A percentile compares a stretch with the other conserved stretches of the same genome.
phyloP scores from a whole-genome alignment of 2,888 invertebrate genomes.

The Pinctada fucata region DNA sequence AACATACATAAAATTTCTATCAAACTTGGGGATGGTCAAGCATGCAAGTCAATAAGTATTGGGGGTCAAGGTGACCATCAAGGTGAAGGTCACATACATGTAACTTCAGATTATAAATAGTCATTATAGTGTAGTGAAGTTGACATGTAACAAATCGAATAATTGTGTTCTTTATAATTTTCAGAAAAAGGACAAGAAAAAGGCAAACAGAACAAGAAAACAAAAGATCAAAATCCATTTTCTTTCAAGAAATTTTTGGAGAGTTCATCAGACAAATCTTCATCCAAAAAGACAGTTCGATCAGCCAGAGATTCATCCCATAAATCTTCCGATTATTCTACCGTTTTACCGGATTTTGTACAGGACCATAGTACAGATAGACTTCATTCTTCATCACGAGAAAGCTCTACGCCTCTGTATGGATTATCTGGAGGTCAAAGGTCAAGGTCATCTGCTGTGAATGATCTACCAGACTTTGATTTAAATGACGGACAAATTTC shows the following conservation, averaged over 20 bases:
- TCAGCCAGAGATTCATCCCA: constrained; percentile 8
- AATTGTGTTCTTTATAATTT: not conserved
- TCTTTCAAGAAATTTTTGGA: constrained; percentile 75
- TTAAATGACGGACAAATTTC: not conserved
- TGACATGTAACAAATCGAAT: not conserved
- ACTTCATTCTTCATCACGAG: no score
- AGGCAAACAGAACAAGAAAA: constrained; percentile 53
- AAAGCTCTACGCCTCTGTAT: no score
- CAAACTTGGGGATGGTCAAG: no score
- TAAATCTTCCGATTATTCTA: constrained; percentile 63
- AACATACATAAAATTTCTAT: no score
- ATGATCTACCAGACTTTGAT: not conserved
- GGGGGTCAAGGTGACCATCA: no score
- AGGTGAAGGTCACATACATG: no score
- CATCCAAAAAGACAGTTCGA: constrained; percentile 31
- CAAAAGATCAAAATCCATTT: constrained; percentile 72
- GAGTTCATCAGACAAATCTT: constrained; percentile 35
- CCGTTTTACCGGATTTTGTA: constrained; percentile 75
- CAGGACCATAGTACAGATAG: constrained; percentile 68
- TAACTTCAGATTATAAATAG: no score
- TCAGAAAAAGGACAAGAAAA: constrained; percentile 6
- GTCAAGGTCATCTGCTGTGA: not conserved
- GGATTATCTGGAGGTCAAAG: not conserved
- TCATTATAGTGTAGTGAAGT: no score
- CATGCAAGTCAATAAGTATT: no score